Conservation (phyloP, 2,797 vertebrate species). For the Pteropus rufus region DNA sequence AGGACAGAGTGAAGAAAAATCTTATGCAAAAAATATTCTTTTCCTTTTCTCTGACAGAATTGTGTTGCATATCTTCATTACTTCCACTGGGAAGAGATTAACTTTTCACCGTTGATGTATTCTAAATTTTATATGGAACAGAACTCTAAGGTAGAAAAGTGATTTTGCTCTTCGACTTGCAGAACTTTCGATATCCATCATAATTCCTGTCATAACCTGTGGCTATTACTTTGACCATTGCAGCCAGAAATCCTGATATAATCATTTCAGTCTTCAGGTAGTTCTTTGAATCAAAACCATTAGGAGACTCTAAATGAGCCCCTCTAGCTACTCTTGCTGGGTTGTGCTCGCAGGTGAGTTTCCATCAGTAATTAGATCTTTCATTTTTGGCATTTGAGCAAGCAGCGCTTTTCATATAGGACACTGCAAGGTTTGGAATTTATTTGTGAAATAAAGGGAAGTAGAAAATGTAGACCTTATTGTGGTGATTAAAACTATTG, state of each 20-base stretch:
- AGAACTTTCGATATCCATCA: constrained; percentile 51
- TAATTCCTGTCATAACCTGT: constrained; percentile 60
- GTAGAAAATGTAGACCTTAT: not conserved
- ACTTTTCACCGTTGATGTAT: constrained; percentile 57
- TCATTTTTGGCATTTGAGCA: constrained; percentile 40
- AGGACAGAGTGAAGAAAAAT: not conserved
- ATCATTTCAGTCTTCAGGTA: constrained; percentile 56
- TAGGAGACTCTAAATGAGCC: constrained; percentile 48
- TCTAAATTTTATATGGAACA: constrained; percentile 41
- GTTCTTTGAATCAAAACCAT: constrained; percentile 58
- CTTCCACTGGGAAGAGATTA: constrained; percentile 42
- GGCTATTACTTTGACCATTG: constrained; percentile 58
- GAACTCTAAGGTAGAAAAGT: constrained; percentile 58
- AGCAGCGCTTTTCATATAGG: not conserved
- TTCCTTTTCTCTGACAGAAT: not conserved
- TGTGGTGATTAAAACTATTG: not conserved
- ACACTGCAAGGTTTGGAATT: not conserved
- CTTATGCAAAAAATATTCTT: not conserved
- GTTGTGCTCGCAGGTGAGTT: constrained; percentile 42
- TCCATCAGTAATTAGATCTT: constrained; percentile 69
- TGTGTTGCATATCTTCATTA: constrained; percentile 48
- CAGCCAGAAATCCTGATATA: constrained; percentile 53
- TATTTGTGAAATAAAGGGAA: constrained; percentile 53
- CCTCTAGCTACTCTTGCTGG: not conserved
- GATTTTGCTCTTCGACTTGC: constrained; percentile 59